Evolutionary conservation across 2,888 invertebrate species (phyloP).

Genomic region (Diplolepis rosae): DNA sequence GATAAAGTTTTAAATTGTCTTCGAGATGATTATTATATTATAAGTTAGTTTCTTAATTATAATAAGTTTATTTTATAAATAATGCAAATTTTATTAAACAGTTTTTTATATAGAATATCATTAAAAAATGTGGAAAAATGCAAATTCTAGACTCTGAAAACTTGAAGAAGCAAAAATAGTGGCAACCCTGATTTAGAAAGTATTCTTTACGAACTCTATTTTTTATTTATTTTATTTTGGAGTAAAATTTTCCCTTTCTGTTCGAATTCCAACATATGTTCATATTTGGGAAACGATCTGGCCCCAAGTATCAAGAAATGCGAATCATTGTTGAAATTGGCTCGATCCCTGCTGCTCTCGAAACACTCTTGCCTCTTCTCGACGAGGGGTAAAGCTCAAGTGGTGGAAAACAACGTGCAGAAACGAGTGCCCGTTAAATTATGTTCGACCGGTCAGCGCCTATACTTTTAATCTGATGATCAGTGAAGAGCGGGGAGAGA

Average conservation of each 20-base stretch:
- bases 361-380: neutral
- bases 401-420: slow-evolving; percentile 41
- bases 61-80: too few species aligned
- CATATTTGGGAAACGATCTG: slow-evolving; percentile 17
- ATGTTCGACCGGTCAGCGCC: slow-evolving; percentile 45
- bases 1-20: too few species aligned
- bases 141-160: neutral
- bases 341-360: slow-evolving; percentile 39
- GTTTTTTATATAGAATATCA: too few species aligned
- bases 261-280: slow-evolving; percentile 3
- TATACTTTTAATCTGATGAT: slow-evolving; percentile 51
- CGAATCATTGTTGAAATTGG: slow-evolving; percentile 45
- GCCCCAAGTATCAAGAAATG: slow-evolving; percentile 1
- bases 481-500: slow-evolving; percentile 27
- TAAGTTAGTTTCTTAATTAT: too few species aligned
- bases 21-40: too few species aligned
- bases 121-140: too few species aligned
- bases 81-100: too few species aligned
- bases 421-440: slow-evolving; percentile 43
- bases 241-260: neutral
- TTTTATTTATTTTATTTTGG: neutral
- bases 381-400: slow-evolving; percentile 13
- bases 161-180: neutral
- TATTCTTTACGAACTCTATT: neutral
- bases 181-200: too few species aligned